Conservation (phyloP, 2,888 invertebrate genomes). For the Hirtodrosophila duncani region DNA sequence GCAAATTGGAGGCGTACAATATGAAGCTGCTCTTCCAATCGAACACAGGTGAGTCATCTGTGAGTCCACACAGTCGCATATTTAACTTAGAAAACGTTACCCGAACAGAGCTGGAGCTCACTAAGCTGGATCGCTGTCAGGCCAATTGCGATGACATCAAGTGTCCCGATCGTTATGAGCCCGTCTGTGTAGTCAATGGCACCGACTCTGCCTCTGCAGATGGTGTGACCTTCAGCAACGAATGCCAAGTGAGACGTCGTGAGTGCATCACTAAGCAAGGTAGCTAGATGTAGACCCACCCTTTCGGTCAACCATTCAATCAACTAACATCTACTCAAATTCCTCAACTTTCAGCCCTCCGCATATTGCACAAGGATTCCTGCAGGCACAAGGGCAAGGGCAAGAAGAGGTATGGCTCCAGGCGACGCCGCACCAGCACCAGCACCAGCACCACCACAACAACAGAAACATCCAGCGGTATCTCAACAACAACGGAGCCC, state of each 20-base stretch:
- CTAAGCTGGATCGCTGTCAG: slow-evolving; percentile 42
- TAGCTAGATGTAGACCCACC: slow-evolving; percentile 3
- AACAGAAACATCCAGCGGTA: too few relatives aligned
- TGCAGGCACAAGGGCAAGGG: slow-evolving; percentile 22
- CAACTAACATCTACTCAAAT: background rate
- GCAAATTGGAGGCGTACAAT: slow-evolving; percentile 51
- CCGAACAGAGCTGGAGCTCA: slow-evolving; percentile 45
- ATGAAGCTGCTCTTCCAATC: slow-evolving; percentile 49
- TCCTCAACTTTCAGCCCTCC: slow-evolving; percentile 24
- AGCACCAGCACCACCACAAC: background rate
- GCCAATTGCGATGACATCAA: slow-evolving; percentile 37
- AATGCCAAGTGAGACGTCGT: slow-evolving; percentile 42
- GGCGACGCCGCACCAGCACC: background rate
- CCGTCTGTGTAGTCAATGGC: slow-evolving; percentile 42
- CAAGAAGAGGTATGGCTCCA: slow-evolving; percentile 14
- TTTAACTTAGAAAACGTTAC: too few relatives aligned
- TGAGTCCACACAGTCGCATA: background rate
- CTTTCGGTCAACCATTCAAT: too few relatives aligned
- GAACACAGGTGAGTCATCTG: slow-evolving; percentile 36
- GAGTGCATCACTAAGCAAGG: slow-evolving; percentile 45
- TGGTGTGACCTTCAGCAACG: slow-evolving; percentile 40
- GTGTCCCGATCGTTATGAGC: slow-evolving; percentile 28
- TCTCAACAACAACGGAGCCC: background rate
- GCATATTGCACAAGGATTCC: slow-evolving; percentile 33
- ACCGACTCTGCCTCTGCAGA: too few relatives aligned